Base-by-base conservation (phyloP, 2,113 vertebrate genomes). In the Ammodytes dubius region DNA sequence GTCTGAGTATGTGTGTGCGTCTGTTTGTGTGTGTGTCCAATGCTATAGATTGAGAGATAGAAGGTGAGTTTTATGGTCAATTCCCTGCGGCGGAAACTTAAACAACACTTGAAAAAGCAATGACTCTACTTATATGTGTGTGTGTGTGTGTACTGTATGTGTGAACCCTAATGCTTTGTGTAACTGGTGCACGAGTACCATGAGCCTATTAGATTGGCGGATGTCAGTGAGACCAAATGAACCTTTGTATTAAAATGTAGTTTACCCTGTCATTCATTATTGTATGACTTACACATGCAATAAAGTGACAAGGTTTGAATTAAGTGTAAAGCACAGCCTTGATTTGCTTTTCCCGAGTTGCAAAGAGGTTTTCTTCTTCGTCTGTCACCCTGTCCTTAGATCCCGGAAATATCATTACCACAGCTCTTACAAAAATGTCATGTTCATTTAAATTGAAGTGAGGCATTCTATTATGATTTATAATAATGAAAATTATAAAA, bases 11-110 rank as follows among this genome's bases (percentile, higher is more conserved):
- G 9, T 65, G 84, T 77, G 68, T 80, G 67, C 27, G 27, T 27
- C 39, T 77, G 78, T 45, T n/a, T 73, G 50, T 75, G 79, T 66
- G 58, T 74, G 67, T 76, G 71, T 73, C 7, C 1, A 8, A 47
- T 70, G 42, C 17, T 54, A 64, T 78, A 65, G 67, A 83, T 76
- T 81, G 73, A 85, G 69, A 79, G 52, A 76, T 81, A 79, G 75
- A 88, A 49, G 60, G 74, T 84, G 71, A 69, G 77, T 69, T 88
- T 85, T 61, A 75, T 80, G 57, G 40, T 43, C 56, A 79, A 74
- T 59, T 70, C 74, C 64, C 60, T 0, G 0, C 19, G 42, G 84
- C 54, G 61, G 15, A 76, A 81, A 79, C 78, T 82, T 73, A 70
- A 85, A 87, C 40, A 74, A 53, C 56, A 77, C 52, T 70, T 74